A percentile compares a stretch with the other conserved stretches of the same genome.
phyloP scores from a whole-genome alignment of 2,797 vertebrate species.

The Ceyx erithaca region DNA sequence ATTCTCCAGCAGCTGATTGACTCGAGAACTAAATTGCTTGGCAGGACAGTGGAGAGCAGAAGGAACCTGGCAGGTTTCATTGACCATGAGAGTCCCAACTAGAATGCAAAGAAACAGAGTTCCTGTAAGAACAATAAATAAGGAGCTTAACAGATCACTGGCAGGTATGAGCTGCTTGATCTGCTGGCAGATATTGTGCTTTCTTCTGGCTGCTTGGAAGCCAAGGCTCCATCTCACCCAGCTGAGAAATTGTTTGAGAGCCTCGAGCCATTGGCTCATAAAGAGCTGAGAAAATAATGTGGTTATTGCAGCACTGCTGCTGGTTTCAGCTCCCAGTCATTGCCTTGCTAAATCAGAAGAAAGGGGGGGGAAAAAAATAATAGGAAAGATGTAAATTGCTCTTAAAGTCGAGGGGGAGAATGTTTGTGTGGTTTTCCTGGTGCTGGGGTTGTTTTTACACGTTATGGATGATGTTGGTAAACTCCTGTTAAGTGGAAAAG shows the following conservation, averaged over 20 bases:
- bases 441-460: not conserved
- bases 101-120: not conserved
- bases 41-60: not conserved
- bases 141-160: not conserved
- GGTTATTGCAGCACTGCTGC: not conserved
- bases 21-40: not conserved
- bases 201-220: not conserved
- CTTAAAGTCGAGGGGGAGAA: not conserved
- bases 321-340: not conserved
- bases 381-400: not conserved
- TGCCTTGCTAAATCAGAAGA: not conserved
- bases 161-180: not conserved
- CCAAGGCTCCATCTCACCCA: not conserved
- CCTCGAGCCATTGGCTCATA: not conserved
- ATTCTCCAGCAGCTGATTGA: not conserved
- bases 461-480: not conserved
- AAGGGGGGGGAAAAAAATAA: too few relatives aligned
- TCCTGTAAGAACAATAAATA: not conserved
- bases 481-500: not conserved
- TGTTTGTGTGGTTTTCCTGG: not conserved
- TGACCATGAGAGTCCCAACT: not conserved
- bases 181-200: not conserved
- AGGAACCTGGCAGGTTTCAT: not conserved
- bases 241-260: not conserved
- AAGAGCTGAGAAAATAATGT: not conserved